Percentiles rank a stretch among this genome's conserved stretches.
These are phyloP conservation scores for Drosophila robusta DNA, from an alignment of 2,888 invertebrate genomes.

Conservation along the genomic window DNA sequence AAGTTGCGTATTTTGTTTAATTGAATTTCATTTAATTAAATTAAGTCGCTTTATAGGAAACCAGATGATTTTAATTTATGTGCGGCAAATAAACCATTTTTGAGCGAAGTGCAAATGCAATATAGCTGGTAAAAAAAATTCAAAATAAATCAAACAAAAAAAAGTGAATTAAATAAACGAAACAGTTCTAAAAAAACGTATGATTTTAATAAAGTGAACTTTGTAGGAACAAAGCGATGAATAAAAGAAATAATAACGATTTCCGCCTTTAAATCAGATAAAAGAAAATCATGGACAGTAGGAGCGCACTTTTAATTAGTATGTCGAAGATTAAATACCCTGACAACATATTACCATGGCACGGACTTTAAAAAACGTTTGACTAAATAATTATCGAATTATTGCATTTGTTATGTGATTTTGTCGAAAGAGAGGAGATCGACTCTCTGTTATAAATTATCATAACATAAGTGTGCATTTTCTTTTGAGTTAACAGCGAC, in stretches of 20 bases:
- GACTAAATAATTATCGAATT: too few species aligned
- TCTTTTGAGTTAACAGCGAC: too few species aligned
- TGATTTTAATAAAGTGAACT: not conserved
- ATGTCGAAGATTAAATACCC: too few species aligned
- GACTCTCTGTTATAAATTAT: too few species aligned
- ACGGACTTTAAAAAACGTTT: too few species aligned
- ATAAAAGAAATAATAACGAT: too few species aligned
- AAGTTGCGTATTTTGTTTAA: conserved; percentile 19
- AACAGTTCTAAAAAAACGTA: not conserved
- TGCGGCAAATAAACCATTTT: not conserved
- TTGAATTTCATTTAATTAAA: conserved; percentile 41
- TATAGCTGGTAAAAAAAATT: not conserved
- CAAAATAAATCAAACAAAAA: not conserved
- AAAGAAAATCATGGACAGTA: not conserved
- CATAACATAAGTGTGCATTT: too few species aligned
- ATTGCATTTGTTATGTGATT: too few species aligned
- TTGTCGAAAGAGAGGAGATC: too few species aligned
- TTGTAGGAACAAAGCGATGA: not conserved
- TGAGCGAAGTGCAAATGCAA: not conserved
- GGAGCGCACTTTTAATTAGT: too few species aligned
- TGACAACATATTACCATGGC: not conserved
- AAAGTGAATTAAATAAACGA: not conserved
- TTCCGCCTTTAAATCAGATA: not conserved
- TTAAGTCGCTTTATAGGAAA: conserved; percentile 24
- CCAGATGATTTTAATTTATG: conserved; percentile 18